Percentiles rank a stretch among this genome's conserved stretches.
These are phyloP conservation scores for Chiloscyllium punctatum DNA, from an alignment of 2,797 vertebrate genomes.

Conservation along the genomic window DNA sequence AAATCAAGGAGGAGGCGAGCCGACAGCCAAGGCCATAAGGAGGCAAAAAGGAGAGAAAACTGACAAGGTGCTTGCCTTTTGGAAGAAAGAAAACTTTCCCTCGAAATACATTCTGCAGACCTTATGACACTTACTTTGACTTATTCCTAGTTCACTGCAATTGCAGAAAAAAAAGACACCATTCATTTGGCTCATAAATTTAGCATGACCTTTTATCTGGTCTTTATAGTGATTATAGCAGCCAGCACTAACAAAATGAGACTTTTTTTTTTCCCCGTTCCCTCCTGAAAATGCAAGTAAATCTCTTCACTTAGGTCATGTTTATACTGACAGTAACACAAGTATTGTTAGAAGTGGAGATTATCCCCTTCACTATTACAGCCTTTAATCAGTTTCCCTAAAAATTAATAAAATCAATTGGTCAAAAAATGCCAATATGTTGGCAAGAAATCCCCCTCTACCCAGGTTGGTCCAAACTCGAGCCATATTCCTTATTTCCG, in stretches of 20 bases:
- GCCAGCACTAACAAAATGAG: neutral
- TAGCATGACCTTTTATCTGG: neutral
- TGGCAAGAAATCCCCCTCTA: neutral
- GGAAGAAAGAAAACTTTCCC: neutral
- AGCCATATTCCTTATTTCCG: neutral
- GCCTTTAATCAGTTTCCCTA: neutral
- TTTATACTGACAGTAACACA: neutral
- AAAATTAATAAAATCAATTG: neutral
- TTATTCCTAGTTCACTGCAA: neutral
- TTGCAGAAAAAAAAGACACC: neutral
- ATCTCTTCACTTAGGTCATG: neutral
- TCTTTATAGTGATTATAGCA: too few species aligned
- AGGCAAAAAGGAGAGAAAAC: neutral
- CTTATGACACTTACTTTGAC: neutral
- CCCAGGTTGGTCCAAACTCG: neutral
- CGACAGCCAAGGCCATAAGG: neutral
- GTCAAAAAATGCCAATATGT: neutral
- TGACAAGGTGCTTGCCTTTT: neutral
- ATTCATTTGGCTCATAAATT: neutral
- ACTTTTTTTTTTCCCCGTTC: neutral
- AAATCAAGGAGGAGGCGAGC: neutral
- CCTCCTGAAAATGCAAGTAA: neutral
- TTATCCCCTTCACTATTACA: neutral
- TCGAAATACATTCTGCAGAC: neutral
- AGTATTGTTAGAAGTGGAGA: neutral